A percentile compares a stretch with the other conserved stretches of the same genome.
phyloP scores from a whole-genome alignment of 1,140 invertebrate genomes.

The Sminthurinus signatus region DNA sequence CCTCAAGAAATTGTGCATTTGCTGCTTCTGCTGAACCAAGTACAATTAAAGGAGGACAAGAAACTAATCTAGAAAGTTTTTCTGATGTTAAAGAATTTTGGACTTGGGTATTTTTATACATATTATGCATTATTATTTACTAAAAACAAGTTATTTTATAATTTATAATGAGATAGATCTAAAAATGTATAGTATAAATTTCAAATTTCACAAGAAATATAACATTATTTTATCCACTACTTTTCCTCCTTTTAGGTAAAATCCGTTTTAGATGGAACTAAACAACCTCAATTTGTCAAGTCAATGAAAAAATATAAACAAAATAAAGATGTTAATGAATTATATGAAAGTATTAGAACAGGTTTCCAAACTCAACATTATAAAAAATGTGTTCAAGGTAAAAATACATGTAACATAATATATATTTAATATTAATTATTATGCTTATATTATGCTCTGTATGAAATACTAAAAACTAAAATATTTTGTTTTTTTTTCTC shows the following conservation, averaged over 20 bases:
- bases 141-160: background rate
- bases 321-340: background rate
- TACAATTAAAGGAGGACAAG: background rate
- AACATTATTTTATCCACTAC: background rate
- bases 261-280: background rate
- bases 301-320: slow-evolving; percentile 11
- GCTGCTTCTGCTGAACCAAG: no score
- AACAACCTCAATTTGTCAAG: background rate
- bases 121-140: background rate
- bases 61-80: background rate
- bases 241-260: slow-evolving; percentile 9
- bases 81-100: slow-evolving; percentile 2
- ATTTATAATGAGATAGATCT: background rate
- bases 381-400: slow-evolving; percentile 11
- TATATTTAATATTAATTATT: no score
- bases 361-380: background rate
- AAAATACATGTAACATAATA: no score
- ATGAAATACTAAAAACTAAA: no score
- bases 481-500: no score
- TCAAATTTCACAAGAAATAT: background rate
- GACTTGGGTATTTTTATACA: slow-evolving; percentile 8
- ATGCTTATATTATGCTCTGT: no score
- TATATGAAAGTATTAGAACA: background rate
- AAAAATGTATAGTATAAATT: background rate
- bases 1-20: background rate